Conservation (phyloP, 2,113 vertebrate species). For the Nesogale talazaci region DNA sequence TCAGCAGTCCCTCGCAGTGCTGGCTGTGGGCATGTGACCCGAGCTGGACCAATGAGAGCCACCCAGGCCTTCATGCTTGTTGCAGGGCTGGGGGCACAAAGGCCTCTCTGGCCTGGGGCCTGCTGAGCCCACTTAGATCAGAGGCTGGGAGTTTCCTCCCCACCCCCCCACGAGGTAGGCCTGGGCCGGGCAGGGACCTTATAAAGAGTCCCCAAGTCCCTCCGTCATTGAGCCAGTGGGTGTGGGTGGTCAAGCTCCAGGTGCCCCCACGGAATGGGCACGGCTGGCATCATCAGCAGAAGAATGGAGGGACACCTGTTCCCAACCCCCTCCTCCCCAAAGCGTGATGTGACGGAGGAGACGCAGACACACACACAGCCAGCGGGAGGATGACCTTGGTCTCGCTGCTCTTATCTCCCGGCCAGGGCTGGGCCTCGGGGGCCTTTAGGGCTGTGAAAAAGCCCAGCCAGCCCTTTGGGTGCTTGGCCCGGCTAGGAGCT, state of each 20-base stretch:
- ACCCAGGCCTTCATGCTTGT: not conserved
- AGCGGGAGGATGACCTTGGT: constrained; percentile 71
- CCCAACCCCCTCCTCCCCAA: not conserved
- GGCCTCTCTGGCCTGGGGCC: not conserved
- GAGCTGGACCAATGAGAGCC: not conserved
- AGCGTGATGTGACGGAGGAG: not conserved
- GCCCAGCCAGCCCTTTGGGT: constrained; percentile 46
- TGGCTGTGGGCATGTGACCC: not conserved
- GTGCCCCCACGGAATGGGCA: not conserved
- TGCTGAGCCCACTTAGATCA: no score
- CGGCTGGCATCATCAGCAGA: not conserved
- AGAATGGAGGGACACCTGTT: not conserved
- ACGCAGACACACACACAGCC: not conserved
- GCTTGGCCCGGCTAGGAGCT: not conserved
- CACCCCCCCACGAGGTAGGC: not conserved
- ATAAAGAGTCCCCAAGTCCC: not conserved
- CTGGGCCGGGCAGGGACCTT: not conserved
- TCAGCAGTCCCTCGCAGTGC: not conserved
- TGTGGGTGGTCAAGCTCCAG: not conserved
- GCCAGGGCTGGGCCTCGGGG: constrained; percentile 59
- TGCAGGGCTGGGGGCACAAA: not conserved
- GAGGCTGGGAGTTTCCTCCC: no score
- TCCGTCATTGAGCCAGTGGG: not conserved
- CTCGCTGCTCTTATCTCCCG: constrained; percentile 68
- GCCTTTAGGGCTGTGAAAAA: constrained; percentile 63